phyloP scores from a whole-genome alignment of 1,140 invertebrate species.

The Arion vulgaris region DNA sequence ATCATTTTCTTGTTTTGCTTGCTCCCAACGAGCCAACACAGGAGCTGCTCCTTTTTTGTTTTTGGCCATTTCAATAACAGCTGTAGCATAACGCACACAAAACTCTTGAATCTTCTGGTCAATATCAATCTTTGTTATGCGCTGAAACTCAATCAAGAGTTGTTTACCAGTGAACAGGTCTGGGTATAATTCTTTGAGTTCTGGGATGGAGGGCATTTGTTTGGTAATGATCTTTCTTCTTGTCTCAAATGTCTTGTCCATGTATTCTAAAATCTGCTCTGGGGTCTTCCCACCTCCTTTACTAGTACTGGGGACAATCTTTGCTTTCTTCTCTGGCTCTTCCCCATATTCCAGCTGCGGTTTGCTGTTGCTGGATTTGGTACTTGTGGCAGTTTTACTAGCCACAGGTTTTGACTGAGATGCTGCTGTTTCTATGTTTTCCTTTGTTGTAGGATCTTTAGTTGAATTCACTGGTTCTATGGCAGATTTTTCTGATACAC shows the following conservation, averaged over 20 bases:
- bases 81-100: constrained; percentile 63
- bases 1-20: constrained; percentile 63
- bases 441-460: background rate
- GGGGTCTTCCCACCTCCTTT: constrained; percentile 48
- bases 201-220: constrained; percentile 62
- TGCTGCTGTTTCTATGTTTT: background rate
- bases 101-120: constrained; percentile 68
- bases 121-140: constrained; percentile 65
- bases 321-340: constrained; percentile 30
- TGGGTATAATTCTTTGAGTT: constrained; percentile 63
- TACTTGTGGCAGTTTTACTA: background rate
- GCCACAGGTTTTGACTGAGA: background rate
- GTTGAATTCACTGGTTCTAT: constrained; percentile 7
- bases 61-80: constrained; percentile 58
- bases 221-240: constrained; percentile 63
- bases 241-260: constrained; percentile 67
- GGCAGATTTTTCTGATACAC: background rate
- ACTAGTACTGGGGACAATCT: background rate
- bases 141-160: constrained; percentile 64
- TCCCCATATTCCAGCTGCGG: constrained; percentile 18
- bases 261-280: constrained; percentile 62
- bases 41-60: constrained; percentile 54
- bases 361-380: constrained; percentile 3
- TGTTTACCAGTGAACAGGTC: constrained; percentile 63
- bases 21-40: constrained; percentile 60